Percentiles rank a stretch among this genome's conserved stretches.
These are phyloP conservation scores for Danionella cerebrum DNA, from an alignment of 2,113 vertebrate species.

Conservation along the genomic window DNA sequence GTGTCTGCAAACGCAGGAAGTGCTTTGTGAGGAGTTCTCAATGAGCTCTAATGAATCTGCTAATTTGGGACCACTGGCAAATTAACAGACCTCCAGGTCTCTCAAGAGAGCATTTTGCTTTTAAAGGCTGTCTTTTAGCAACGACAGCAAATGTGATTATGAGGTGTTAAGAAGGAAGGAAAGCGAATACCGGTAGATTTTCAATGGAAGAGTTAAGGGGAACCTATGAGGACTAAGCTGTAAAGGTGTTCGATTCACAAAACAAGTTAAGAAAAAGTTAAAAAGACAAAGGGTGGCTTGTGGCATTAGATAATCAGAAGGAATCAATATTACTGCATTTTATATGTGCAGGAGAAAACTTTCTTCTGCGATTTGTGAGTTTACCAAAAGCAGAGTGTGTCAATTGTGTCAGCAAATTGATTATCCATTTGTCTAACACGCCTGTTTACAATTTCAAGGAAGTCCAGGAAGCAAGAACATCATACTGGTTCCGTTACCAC, in stretches of 20 bases:
- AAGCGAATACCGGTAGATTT: neutral
- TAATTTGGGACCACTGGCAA: conserved; percentile 52
- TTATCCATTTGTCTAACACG: neutral
- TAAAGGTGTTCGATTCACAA: neutral
- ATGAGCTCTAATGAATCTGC: conserved; percentile 46
- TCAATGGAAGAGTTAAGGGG: conserved; percentile 1
- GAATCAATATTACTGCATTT: too few relatives aligned
- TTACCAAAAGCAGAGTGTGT: too few relatives aligned
- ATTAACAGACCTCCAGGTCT: conserved; percentile 43
- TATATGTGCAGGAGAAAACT: too few relatives aligned
- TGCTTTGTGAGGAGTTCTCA: conserved; percentile 50
- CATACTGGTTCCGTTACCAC: neutral
- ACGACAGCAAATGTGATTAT: conserved; percentile 19
- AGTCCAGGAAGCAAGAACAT: neutral
- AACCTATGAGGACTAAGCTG: neutral
- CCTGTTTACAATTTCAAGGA: neutral
- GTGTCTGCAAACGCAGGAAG: conserved; percentile 36
- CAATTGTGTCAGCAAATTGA: too few relatives aligned
- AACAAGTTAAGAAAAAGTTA: neutral
- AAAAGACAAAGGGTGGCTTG: neutral
- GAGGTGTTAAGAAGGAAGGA: neutral
- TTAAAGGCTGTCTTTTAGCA: conserved; percentile 39
- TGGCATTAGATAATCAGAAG: neutral
- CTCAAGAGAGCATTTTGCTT: conserved; percentile 39
- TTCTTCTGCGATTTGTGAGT: too few relatives aligned